Base-by-base conservation (phyloP, 2,888 invertebrate genomes). In the Ellobium chinense region DNA sequence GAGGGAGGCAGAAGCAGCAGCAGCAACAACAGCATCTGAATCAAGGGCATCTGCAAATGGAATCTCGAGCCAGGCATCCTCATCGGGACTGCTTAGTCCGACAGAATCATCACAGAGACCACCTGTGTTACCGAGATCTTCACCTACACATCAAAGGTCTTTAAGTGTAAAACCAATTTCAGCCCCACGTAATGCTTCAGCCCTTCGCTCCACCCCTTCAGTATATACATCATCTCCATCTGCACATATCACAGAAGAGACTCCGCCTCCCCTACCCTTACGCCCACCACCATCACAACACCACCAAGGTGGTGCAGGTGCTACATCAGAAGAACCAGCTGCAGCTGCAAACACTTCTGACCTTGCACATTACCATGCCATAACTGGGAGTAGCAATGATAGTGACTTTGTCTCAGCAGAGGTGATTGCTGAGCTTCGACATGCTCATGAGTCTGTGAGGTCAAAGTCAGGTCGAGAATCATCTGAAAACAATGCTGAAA, bases 331-430 rank as follows among this genome's bases (percentile, higher is more conserved):
- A 29, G 27, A 69, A 24, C 18, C 29, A 39, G 12, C 62, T 21
- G 31, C 0, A 9, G 27, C 14, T 29, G 27, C 36, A n/a, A 34
- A 63, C 29, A 21, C 27, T 34, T 14, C 54, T 12, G 2, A 24
- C 3, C 18, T 21, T 24, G n/a, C n/a, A n/a, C n/a, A n/a, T n/a
- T n/a, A n/a, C n/a, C 63, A 39, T 54, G 63, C 54, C 7, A 54
- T 24, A 2, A 56, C 78, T 2, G 78, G 46, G 7, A 37, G 80
- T 31, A 80, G 80, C 68, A 80, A 80, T 31, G 80, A 80, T 24
- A 74, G 80, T 68, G 80, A 80, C 46, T 80, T 80, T 80, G 80
- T 80, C 21, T 80, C 80, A 24, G 24, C 74, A 5, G 74, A 73
- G 29, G 56, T 80, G 7, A 78, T 78, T 12, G 78, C 70, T 56